phyloP scores from a whole-genome alignment of 2,888 invertebrate genomes.

The Strigamia maritima region DNA sequence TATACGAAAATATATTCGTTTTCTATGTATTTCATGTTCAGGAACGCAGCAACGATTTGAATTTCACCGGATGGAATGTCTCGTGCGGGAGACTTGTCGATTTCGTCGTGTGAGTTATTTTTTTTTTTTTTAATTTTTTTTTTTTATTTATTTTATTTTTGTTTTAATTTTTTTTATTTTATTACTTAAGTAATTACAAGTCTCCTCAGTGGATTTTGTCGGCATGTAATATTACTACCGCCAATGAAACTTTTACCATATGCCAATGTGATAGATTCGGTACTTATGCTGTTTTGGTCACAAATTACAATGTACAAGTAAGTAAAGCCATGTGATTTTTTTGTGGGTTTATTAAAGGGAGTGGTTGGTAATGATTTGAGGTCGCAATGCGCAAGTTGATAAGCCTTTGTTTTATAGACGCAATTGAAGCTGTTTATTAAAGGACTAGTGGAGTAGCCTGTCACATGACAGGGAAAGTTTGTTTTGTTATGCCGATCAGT shows the following conservation, averaged over 20 bases:
- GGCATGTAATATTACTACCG: background rate
- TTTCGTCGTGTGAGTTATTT: background rate
- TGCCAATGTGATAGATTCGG: background rate
- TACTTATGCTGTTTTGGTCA: background rate
- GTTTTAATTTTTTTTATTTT: background rate
- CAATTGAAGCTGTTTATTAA: no score
- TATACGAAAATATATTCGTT: background rate
- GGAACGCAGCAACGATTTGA: background rate
- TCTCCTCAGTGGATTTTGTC: background rate
- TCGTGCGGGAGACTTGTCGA: background rate
- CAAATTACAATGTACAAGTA: background rate
- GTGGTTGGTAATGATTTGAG: no score
- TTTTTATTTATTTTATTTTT: background rate
- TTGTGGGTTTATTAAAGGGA: no score
- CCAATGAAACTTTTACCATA: background rate
- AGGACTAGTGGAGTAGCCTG: no score
- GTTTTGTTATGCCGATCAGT: no score
- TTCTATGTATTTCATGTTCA: background rate
- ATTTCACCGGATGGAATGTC: background rate
- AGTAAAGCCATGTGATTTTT: no score
- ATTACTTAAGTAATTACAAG: background rate
- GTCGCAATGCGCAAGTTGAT: no score
- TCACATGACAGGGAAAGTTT: no score
- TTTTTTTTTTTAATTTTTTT: background rate
- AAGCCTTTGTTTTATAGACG: no score